A percentile compares a stretch with the other conserved stretches of the same genome.
phyloP scores from a whole-genome alignment of 2,888 invertebrate genomes.

The Scaptodrosophila latifasciaeformis region DNA sequence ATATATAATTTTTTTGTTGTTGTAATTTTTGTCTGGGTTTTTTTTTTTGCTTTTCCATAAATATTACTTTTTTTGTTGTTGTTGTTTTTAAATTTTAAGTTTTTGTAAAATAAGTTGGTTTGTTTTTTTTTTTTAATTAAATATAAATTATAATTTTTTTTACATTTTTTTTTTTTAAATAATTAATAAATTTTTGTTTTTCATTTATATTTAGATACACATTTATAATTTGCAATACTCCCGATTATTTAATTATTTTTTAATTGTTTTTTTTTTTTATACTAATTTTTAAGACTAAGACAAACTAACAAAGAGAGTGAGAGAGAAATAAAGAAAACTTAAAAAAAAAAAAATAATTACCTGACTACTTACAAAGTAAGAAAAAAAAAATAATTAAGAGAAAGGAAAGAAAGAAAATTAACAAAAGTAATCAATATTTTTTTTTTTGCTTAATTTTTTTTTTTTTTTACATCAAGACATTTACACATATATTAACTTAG shows the following conservation, averaged over 20 bases:
- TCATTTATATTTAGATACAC: constrained; percentile 10
- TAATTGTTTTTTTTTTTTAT: constrained; percentile 48
- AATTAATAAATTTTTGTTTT: constrained; percentile 9
- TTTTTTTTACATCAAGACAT: constrained; percentile 14
- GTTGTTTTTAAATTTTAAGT: constrained; percentile 20
- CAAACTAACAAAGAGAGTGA: constrained; percentile 24
- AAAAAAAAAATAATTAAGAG: constrained; percentile 28
- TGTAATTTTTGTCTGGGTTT: constrained; percentile 27
- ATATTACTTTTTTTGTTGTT: constrained; percentile 8
- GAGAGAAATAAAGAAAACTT: constrained; percentile 26
- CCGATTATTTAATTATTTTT: constrained; percentile 51
- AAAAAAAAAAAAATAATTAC: constrained; percentile 54
- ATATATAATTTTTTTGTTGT: constrained; percentile 27
- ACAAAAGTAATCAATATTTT: too few relatives aligned
- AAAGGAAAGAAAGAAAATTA: too few relatives aligned
- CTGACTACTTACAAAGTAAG: constrained; percentile 33
- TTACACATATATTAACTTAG: constrained; percentile 46
- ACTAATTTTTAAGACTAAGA: constrained; percentile 33
- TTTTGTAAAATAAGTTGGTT: constrained; percentile 2
- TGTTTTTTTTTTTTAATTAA: constrained; percentile 3
- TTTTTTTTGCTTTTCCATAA: constrained; percentile 2
- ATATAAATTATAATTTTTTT: neutral
- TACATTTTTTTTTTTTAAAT: neutral
- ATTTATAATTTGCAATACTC: constrained; percentile 59
- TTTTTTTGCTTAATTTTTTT: neutral